Evolutionary conservation across 2,888 invertebrate species (phyloP).

Genomic region (Dynastes tityus): DNA sequence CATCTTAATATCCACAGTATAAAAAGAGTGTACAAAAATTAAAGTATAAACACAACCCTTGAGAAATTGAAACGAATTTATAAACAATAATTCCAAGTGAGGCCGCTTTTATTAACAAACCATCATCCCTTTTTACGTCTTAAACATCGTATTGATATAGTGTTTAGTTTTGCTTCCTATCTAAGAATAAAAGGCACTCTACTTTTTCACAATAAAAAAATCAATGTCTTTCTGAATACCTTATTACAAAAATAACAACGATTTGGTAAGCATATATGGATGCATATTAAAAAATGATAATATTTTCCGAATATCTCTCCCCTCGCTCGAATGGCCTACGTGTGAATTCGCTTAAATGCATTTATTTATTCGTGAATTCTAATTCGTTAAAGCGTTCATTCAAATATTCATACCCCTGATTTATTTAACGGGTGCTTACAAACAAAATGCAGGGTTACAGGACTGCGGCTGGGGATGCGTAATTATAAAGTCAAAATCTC

Average conservation of each 20-base stretch:
- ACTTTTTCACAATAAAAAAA: no score
- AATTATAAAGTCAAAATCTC: constrained; percentile 70
- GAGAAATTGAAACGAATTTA: no score
- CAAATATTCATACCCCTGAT: constrained; percentile 69
- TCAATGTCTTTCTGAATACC: no score
- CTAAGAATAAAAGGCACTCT: no score
- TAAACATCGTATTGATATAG: no score
- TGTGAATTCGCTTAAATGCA: constrained; percentile 70
- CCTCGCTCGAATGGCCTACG: constrained; percentile 56
- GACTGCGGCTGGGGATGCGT: constrained; percentile 65
- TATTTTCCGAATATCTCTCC: constrained; percentile 21
- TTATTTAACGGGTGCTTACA: constrained; percentile 66
- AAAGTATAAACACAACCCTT: no score
- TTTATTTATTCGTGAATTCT: constrained; percentile 69
- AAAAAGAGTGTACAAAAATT: no score
- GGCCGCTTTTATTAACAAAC: no score
- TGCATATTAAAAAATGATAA: neutral
- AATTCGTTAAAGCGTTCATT: constrained; percentile 69
- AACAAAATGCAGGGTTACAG: constrained; percentile 62
- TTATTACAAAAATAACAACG: neutral
- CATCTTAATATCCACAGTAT: no score
- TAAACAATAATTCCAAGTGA: no score
- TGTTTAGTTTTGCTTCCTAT: no score
- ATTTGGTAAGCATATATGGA: neutral
- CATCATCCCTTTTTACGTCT: no score